Conservation (phyloP, 2,113 vertebrate genomes). For the Charina bottae region DNA sequence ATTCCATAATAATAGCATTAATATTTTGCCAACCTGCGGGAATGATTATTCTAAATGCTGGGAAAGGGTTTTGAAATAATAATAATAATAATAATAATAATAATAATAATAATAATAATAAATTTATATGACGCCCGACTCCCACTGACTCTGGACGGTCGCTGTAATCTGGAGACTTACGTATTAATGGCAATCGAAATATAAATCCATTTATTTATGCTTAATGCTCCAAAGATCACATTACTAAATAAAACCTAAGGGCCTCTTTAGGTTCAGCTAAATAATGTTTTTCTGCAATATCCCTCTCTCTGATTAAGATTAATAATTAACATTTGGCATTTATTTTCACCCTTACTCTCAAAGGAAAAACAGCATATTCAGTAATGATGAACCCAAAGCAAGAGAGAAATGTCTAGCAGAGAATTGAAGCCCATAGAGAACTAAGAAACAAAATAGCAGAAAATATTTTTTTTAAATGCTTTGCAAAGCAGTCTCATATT, state of each 20-base stretch:
- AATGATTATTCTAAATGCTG: neutral
- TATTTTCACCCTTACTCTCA: conserved; percentile 1
- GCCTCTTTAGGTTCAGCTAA: conserved; percentile 30
- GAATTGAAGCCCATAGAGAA: neutral
- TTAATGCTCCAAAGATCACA: neutral
- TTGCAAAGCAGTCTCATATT: neutral
- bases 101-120: neutral
- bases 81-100: neutral
- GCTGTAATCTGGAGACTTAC: neutral
- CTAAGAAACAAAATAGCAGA: neutral
- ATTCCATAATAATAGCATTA: neutral
- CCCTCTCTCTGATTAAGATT: neutral
- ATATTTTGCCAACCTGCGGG: conserved; percentile 21
- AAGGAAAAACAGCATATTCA: conserved; percentile 11
- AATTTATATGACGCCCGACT: neutral
- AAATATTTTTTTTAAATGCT: neutral
- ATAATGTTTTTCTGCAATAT: neutral
- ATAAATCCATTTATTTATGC: neutral
- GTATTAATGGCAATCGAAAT: neutral
- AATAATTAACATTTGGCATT: neutral
- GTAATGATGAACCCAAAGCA: neutral
- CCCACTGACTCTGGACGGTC: neutral
- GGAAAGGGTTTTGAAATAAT: neutral
- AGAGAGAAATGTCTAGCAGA: neutral
- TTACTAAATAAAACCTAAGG: neutral